phyloP scores from a whole-genome alignment of 2,888 invertebrate species.

The Drosophila birchii region DNA sequence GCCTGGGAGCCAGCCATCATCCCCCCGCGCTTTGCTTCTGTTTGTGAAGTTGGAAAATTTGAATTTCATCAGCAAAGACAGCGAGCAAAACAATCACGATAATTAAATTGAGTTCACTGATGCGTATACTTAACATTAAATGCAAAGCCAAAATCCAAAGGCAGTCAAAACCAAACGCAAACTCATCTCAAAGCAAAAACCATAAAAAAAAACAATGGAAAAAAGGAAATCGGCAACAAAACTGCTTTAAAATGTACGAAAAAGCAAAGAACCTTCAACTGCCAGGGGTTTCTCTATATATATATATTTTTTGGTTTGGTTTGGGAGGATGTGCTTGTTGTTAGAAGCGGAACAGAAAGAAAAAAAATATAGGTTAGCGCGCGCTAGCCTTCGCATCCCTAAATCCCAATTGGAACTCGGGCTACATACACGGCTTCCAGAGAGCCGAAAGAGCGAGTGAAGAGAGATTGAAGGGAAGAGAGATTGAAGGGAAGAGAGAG shows the following conservation, averaged over 20 bases:
- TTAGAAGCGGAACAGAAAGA: constrained; percentile 50
- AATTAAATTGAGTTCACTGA: constrained; percentile 82
- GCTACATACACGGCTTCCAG: constrained; percentile 32
- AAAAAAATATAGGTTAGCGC: constrained; percentile 73
- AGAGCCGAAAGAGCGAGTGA: constrained; percentile 3
- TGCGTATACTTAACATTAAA: constrained; percentile 83
- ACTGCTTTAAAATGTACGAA: constrained; percentile 59
- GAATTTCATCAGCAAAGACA: constrained; percentile 62
- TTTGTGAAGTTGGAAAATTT: constrained; percentile 70
- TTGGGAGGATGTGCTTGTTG: constrained; percentile 34
- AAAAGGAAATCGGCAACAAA: constrained; percentile 32
- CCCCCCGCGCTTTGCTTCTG: constrained; percentile 21
- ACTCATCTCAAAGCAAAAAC: constrained; percentile 4
- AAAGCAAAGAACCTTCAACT: constrained; percentile 71
- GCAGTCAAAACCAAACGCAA: constrained; percentile 15
- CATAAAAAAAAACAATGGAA: constrained; percentile 17
- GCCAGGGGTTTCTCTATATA: constrained; percentile 41
- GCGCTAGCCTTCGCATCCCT: constrained; percentile 60
- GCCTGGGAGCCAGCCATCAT: constrained; percentile 44
- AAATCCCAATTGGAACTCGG: constrained; percentile 37
- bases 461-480: not conserved
- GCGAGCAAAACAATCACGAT: constrained; percentile 74
- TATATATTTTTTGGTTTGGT: constrained; percentile 29
- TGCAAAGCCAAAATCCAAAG: constrained; percentile 47
- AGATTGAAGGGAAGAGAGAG: not conserved